Base-by-base conservation (phyloP, 2,797 vertebrate species). In the Poecile montanus region DNA sequence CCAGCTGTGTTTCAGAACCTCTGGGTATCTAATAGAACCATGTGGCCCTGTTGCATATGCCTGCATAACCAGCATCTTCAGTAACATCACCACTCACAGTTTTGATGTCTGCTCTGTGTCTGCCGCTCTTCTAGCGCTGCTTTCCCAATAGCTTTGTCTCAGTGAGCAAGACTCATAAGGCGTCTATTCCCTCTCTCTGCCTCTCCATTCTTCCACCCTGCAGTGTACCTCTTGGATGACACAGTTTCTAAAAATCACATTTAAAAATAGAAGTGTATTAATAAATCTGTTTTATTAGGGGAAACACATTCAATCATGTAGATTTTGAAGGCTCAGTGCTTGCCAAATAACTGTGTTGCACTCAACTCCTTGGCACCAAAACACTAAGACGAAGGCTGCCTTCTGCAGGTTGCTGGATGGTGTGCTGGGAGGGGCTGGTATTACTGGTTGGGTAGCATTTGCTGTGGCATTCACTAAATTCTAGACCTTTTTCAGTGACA, bases 251-350 rank as follows among this genome's bases (percentile, higher is more conserved):
- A 95, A 93, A 96, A 90, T 48, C 51, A n/a, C 32, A 36, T 66
- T 92, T 89, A 66, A 95, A 95, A 92, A 84, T 92, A 95, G 82
- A n/a, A 25, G 32, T 72, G 27, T 58, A 60, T 72, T 94, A 92
- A 95, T 95, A 93, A 94, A 74, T 86, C 29, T 14, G 25, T 95
- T 94, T 95, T 95, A 81, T 89, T 88, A 80, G 76, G 48, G 62
- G 76, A 92, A 95, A 85, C 82, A 73, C 60, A 77, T 94, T 92
- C 62, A 92, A 26, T 50, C 76, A 62, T 75, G 56, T 73, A 91
- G 65, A 93, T 89, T 94, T 62, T 77, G 70, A 84, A 93, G 76
- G 58, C 19, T 77, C 40, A 6, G 9, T 70, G 79, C 85, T 78
- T 94, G 92, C 91, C 91, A 94, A 75, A 68, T 57, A 88, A 72